Evolutionary conservation across 1,140 invertebrate species (phyloP).

Genomic region (Metaphire vulgaris): DNA sequence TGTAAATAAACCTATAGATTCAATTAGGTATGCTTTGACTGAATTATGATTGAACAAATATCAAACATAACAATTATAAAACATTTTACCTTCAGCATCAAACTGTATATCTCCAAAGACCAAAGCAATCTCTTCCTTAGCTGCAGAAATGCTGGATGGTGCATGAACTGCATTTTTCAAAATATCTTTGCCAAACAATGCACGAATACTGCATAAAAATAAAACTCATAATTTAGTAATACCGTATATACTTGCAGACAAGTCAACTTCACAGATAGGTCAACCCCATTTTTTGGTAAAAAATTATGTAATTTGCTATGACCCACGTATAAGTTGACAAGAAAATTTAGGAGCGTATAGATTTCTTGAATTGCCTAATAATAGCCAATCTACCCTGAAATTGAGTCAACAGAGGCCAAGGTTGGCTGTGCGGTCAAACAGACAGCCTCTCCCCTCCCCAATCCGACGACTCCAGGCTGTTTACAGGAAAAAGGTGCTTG

Average conservation of each 20-base stretch:
- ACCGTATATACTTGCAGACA: neutral
- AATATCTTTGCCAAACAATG: conserved; percentile 1
- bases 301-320: neutral
- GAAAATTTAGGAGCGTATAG: neutral
- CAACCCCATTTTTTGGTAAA: neutral
- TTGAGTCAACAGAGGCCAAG: too few relatives aligned
- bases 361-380: neutral
- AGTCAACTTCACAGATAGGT: neutral
- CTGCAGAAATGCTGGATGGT: neutral
- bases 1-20: too few relatives aligned
- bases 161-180: neutral
- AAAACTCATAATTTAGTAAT: neutral
- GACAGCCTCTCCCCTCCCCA: too few relatives aligned
- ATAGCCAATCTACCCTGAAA: too few relatives aligned
- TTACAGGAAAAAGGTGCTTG: too few relatives aligned
- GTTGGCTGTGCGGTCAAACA: too few relatives aligned
- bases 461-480: too few relatives aligned
- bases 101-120: neutral
- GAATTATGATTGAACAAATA: too few relatives aligned
- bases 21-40: too few relatives aligned
- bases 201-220: neutral
- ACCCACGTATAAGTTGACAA: neutral
- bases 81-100: neutral
- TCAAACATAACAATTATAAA: too few relatives aligned
- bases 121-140: neutral